Percentiles rank a stretch among this genome's conserved stretches.
These are phyloP conservation scores for Phortica magna DNA, from an alignment of 2,888 invertebrate genomes.

Conservation along the genomic window DNA sequence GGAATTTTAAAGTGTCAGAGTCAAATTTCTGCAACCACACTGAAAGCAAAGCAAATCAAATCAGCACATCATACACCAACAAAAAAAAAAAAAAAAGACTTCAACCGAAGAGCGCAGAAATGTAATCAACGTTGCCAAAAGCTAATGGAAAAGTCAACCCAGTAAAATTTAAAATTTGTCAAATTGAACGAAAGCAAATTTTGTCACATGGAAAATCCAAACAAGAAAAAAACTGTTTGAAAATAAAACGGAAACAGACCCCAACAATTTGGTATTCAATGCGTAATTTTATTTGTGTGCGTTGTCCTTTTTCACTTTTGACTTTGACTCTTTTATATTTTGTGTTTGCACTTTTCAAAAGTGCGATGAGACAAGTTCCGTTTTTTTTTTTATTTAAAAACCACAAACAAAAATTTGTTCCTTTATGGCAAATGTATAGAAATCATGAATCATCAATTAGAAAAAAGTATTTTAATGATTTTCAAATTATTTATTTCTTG, in stretches of 20 bases:
- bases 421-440: too few species aligned
- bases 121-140: slow-evolving; percentile 58
- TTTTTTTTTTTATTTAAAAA: background rate
- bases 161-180: slow-evolving; percentile 48
- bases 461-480: too few species aligned
- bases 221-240: background rate
- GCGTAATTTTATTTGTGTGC: slow-evolving; percentile 45
- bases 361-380: background rate
- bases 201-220: slow-evolving; percentile 59
- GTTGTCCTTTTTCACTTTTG: slow-evolving; percentile 38
- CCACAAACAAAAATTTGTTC: too few species aligned
- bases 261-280: slow-evolving; percentile 53
- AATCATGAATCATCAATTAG: too few species aligned
- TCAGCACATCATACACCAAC: slow-evolving; percentile 19
- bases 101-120: slow-evolving; percentile 2
- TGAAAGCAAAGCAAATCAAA: slow-evolving; percentile 12
- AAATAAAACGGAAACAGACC: slow-evolving; percentile 12
- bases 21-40: background rate
- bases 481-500: too few species aligned
- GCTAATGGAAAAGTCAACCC: slow-evolving; percentile 56
- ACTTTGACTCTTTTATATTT: background rate
- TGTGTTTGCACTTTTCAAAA: background rate
- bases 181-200: slow-evolving; percentile 63
- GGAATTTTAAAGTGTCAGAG: background rate
- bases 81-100: background rate